Conservation (phyloP, 2,797 vertebrate genomes). For the Epinephelus awoara region DNA sequence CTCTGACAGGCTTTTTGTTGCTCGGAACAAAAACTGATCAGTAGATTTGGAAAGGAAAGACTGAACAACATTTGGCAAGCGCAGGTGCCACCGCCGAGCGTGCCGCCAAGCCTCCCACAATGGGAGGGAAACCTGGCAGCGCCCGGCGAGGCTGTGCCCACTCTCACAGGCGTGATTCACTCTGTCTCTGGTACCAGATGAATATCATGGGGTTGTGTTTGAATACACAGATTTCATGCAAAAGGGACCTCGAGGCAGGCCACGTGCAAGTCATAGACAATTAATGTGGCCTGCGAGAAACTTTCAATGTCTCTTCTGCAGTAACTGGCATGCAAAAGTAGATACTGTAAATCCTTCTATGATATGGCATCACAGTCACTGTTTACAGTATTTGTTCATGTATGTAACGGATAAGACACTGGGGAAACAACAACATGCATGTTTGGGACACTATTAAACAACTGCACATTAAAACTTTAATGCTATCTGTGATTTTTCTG, state of each 20-base stretch:
- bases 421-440: conserved; percentile 61
- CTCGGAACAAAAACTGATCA: conserved; percentile 57
- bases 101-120: conserved; percentile 74
- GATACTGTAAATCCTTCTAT: conserved; percentile 26
- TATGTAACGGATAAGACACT: conserved; percentile 29
- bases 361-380: conserved; percentile 27
- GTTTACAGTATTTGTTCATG: conserved; percentile 33
- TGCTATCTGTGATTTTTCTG: background rate
- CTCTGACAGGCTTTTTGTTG: conserved; percentile 55
- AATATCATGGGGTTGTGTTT: conserved; percentile 69
- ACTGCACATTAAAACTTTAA: background rate
- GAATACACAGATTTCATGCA: conserved; percentile 90
- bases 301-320: conserved; percentile 21
- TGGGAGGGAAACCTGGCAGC: conserved; percentile 74
- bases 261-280: conserved; percentile 77
- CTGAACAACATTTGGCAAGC: conserved; percentile 86
- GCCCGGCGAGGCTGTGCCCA: conserved; percentile 69
- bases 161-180: conserved; percentile 73
- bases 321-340: conserved; percentile 53
- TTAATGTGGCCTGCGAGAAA: conserved; percentile 45
- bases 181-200: conserved; percentile 72
- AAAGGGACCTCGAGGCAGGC: conserved; percentile 79
- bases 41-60: conserved; percentile 85
- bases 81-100: conserved; percentile 70
- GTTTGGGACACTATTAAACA: conserved; percentile 21